A percentile compares a stretch with the other conserved stretches of the same genome.
Evolutionary conservation across 2,113 vertebrate genomes (phyloP).

Genomic region (Formicarius rufipectus): DNA sequence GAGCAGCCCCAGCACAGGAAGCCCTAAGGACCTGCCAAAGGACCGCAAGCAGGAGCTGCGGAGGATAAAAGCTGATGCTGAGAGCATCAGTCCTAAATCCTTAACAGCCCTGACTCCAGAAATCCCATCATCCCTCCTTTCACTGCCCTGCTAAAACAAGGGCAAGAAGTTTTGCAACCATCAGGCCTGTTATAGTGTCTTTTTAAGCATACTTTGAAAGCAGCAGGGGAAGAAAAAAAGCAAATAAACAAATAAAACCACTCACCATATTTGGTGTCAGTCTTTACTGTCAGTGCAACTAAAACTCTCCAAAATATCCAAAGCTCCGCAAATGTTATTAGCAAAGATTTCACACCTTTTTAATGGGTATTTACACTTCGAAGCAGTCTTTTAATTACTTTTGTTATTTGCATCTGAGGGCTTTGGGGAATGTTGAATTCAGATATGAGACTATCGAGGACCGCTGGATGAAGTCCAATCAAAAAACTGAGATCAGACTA

Average conservation of each 20-base stretch:
- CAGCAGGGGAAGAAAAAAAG: background rate
- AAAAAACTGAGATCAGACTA: constrained; percentile 12
- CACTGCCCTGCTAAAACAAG: background rate
- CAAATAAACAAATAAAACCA: constrained; percentile 53
- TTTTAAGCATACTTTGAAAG: constrained; percentile 19
- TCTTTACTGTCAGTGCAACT: constrained; percentile 47
- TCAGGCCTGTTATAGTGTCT: background rate
- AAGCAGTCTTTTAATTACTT: constrained; percentile 57
- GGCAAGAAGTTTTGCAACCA: constrained; percentile 19
- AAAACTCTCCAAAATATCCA: constrained; percentile 26
- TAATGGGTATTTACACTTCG: constrained; percentile 34
- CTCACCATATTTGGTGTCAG: constrained; percentile 39
- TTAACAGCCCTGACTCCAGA: background rate
- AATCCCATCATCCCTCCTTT: background rate
- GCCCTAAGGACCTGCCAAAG: background rate
- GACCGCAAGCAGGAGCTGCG: background rate
- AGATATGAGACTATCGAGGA: background rate
- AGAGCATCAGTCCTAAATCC: background rate
- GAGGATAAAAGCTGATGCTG: background rate
- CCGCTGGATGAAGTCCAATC: background rate
- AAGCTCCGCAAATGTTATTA: constrained; percentile 15
- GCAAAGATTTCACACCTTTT: constrained; percentile 8
- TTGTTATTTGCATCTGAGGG: background rate
- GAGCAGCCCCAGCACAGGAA: background rate
- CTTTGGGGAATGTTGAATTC: constrained; percentile 9